Evolutionary conservation across 2,113 vertebrate genomes (phyloP), one percentile per base, ranked within the genome.

Genomic region (Micronisus gabar): DNA sequence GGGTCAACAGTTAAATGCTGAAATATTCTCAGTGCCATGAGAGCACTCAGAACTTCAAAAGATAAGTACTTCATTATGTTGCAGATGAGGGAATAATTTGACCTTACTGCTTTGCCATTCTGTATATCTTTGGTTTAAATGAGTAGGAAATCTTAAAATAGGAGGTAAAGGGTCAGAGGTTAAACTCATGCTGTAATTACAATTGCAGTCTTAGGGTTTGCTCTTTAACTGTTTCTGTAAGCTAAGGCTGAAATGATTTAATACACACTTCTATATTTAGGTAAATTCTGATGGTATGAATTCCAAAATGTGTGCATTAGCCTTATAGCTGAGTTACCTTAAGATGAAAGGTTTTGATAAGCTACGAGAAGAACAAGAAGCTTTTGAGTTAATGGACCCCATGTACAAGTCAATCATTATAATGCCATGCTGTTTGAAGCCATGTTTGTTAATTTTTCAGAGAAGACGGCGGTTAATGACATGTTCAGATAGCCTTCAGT

Each of bases 171-270:
- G 11, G 34, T 86, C 58, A 76, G 27, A 17, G 30, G 19, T 86
- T 80, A 93, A 93, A 76, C 12, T 95, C 23, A n/a, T 71, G 36
- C 61, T 86, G 43, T 94, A 88, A 56, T 90, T 56, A 47, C 92
- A 86, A 14, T 73, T 84, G 79, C 58, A 91, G 18, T 92, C 29
- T 92, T 84, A 72, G 36, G 11, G 18, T 78, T 76, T 88, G 70
- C 34, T 72, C 58, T 80, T 84, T 95, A 94, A 88, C 66, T 91
- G n/a, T 80, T 93, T 88, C 74, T 48, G 52, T 92, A 95, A 91
- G 71, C 91, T 67, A 75, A 76, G n/a, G 32, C 59, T 95, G 45
- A 75, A 88, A 75, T 93, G 4, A 76, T 70, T 81, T 88, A 55
- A 80, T 48, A 85, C 11, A 41, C 20, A n/a, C 27, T 83, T 85